A percentile compares a stretch with the other conserved stretches of the same genome.
These are phyloP conservation scores for Drosophila peninsularis DNA, from an alignment of 2,888 invertebrate genomes.

Conservation along the genomic window DNA sequence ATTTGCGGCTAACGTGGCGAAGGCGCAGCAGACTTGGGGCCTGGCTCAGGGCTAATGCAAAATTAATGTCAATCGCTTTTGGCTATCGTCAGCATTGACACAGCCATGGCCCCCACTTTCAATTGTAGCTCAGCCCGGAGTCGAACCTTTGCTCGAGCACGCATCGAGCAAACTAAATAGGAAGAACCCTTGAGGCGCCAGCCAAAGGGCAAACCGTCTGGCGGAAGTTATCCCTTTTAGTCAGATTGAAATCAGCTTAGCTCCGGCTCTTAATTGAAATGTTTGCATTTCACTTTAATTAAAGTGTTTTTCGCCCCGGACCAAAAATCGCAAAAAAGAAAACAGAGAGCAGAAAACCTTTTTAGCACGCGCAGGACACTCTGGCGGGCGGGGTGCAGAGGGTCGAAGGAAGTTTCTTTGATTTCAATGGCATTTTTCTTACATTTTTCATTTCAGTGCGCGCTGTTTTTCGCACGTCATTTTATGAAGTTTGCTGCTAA, in stretches of 20 bases:
- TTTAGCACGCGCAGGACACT: constrained; percentile 33
- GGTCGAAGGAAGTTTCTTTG: background rate
- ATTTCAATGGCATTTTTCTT: constrained; percentile 47
- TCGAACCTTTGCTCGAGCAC: constrained; percentile 52
- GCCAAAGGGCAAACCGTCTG: constrained; percentile 58
- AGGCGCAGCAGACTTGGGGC: constrained; percentile 43
- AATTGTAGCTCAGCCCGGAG: constrained; percentile 59
- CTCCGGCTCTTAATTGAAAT: constrained; percentile 73
- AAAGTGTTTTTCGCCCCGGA: constrained; percentile 54
- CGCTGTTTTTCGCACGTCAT: constrained; percentile 65
- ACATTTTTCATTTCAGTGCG: constrained; percentile 50
- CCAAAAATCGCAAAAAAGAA: constrained; percentile 5
- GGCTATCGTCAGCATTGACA: constrained; percentile 40
- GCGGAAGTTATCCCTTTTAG: constrained; percentile 78
- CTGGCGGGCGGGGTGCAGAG: background rate
- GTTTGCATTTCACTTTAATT: constrained; percentile 78
- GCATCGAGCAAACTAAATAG: constrained; percentile 29
- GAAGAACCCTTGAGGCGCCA: constrained; percentile 41
- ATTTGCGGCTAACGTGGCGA: constrained; percentile 63
- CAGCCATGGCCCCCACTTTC: constrained; percentile 62
- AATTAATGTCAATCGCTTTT: constrained; percentile 73
- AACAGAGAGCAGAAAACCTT: constrained; percentile 32
- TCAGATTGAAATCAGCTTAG: constrained; percentile 78
- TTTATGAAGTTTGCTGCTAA: constrained; percentile 65
- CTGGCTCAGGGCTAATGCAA: constrained; percentile 61